These are phyloP conservation scores for Keiferia lycopersicella DNA, from an alignment of 2,888 invertebrate genomes.

Conservation along the genomic window DNA sequence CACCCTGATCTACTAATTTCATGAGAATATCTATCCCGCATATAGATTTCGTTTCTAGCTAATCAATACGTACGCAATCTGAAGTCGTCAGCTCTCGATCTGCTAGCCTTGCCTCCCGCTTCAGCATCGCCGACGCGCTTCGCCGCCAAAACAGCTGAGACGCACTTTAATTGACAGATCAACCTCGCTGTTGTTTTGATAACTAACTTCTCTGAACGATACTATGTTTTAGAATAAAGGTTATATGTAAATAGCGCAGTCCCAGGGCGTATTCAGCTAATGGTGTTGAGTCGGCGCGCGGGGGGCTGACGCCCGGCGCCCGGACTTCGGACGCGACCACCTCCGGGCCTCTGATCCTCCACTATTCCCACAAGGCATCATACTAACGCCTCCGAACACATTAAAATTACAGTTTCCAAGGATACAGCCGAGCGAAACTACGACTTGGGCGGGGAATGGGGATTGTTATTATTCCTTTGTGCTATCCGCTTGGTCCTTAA, in stretches of 20 bases:
- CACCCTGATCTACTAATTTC: too few species aligned
- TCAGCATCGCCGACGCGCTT: conserved; percentile 44
- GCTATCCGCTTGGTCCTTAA: conserved; percentile 65
- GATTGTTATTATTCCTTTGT: conserved; percentile 76
- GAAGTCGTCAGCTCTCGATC: too few species aligned
- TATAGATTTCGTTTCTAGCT: too few species aligned
- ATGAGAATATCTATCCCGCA: too few species aligned
- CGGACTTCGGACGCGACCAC: conserved; percentile 44
- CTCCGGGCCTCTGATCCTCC: conserved; percentile 53
- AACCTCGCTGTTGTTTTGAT: conserved; percentile 10
- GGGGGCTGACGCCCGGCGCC: conserved; percentile 38
- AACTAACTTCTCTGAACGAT: background rate
- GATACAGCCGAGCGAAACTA: conserved; percentile 63
- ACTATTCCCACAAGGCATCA: conserved; percentile 61
- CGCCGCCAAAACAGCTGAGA: conserved; percentile 70
- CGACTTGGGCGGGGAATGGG: conserved; percentile 66
- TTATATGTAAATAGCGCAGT: conserved; percentile 28
- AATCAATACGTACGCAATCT: too few species aligned
- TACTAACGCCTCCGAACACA: conserved; percentile 71
- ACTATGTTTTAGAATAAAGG: conserved; percentile 27
- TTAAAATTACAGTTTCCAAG: conserved; percentile 79
- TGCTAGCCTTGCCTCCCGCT: conserved; percentile 40
- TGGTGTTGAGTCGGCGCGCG: conserved; percentile 38
- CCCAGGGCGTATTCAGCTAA: conserved; percentile 48
- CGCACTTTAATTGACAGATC: conserved; percentile 62